Evolutionary conservation across 2,888 invertebrate species (phyloP), one percentile per base, ranked within the genome.

Genomic region (Tenthredo amoena): DNA sequence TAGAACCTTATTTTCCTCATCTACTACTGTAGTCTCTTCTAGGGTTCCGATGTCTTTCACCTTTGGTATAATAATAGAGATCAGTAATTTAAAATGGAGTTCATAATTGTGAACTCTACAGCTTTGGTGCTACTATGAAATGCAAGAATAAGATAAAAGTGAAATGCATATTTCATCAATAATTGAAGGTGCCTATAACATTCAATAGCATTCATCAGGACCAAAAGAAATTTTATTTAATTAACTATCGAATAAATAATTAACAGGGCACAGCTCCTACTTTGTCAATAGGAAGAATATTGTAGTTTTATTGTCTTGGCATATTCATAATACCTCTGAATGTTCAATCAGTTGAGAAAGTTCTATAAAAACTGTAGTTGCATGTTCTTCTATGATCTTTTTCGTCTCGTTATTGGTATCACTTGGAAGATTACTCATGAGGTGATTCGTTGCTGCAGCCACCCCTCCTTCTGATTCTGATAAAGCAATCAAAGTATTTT

Each of bases 351-450:
- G 77, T 47, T 81, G 77, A 62, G 47, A 65, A 79, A 85, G 31
- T 21, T 85, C 85, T n/a, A 68, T 26, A 37, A 85, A 83, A 18
- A 68, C 40, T 34, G 37, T 37, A 10, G 40, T 40, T 0, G 43
- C 71, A 40, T 58, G 68, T 47, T 85, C 72, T 71, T 40, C 47
- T 55, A 83, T n/a, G 62, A 37, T 26, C 50, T 50, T 37, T 83
- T 50, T 85, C 21, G n/a, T 47, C 62, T 85, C 72, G 2, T 85
- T 72, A 55, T 43, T 71, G 26, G 43, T 85, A 21, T 85, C 50
- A 18, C 34, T 18, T 31, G 85, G 85, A 15, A 85, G 26, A 82
- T 55, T 72, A 50, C 37, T 55, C n/a, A 50, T 21, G 31, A 85
- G 71, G 55, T 82, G 50, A 40, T 83, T 58, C 21, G 55, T 72